Percentiles rank a stretch among this genome's conserved stretches.
These are phyloP conservation scores for Megalurothrips usitatus DNA, from an alignment of 2,888 invertebrate genomes.

Conservation along the genomic window DNA sequence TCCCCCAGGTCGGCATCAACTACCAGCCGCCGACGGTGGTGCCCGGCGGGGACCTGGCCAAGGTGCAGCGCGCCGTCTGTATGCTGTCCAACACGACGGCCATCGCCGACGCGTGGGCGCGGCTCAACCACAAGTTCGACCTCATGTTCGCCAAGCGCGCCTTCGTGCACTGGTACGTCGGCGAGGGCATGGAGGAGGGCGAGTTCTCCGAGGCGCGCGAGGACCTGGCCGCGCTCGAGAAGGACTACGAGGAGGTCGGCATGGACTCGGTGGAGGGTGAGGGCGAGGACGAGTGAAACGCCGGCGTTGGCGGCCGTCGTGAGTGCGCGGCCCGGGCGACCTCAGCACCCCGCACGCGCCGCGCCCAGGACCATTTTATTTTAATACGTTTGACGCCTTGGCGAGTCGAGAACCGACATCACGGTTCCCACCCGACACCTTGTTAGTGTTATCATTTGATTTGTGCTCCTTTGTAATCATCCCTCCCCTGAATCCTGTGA, in stretches of 20 bases:
- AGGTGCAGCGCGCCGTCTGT: constrained; percentile 60
- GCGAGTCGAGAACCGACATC: not conserved
- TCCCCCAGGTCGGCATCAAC: constrained; percentile 46
- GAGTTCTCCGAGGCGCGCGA: constrained; percentile 76
- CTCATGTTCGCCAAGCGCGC: constrained; percentile 65
- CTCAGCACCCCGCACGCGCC: no score
- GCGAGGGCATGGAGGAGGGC: constrained; percentile 76
- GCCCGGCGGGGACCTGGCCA: constrained; percentile 53
- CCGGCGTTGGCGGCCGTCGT: not conserved
- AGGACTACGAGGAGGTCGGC: constrained; percentile 69
- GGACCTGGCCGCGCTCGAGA: constrained; percentile 66
- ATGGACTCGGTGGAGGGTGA: constrained; percentile 54
- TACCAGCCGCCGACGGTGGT: constrained; percentile 51
- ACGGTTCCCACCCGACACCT: no score
- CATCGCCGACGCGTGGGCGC: constrained; percentile 63
- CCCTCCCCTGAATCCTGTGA: no score
- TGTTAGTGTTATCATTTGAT: no score
- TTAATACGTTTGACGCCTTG: not conserved
- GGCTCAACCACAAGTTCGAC: constrained; percentile 64
- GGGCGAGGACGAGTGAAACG: constrained; percentile 43
- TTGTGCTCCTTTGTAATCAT: no score
- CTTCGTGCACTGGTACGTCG: constrained; percentile 72
- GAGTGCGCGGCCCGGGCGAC: no score
- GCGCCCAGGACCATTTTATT: not conserved
- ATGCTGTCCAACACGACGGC: constrained; percentile 66